Conservation (phyloP, 2,113 vertebrate genomes). For the Stigmatopora nigra region DNA sequence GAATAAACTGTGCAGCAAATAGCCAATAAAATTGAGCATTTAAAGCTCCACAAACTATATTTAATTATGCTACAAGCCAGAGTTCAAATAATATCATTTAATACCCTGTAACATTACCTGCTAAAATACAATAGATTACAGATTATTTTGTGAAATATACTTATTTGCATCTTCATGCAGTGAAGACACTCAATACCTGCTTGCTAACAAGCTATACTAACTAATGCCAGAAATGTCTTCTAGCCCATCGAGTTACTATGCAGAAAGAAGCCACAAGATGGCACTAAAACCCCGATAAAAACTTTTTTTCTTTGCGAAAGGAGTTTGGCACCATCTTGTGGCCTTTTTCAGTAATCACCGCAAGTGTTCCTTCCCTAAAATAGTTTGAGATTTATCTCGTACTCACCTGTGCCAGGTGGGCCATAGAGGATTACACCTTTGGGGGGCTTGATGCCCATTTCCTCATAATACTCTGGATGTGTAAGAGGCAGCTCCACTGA, state of each 20-base stretch:
- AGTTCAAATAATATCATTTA: no score
- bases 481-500: constrained; percentile 97
- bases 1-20: no score
- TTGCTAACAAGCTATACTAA: background rate
- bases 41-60: no score
- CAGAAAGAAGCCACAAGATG: background rate
- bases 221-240: background rate
- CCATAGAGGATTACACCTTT: constrained; percentile 98
- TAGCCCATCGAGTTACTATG: background rate
- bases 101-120: no score
- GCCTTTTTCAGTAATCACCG: background rate
- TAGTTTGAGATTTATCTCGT: no score
- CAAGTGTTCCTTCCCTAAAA: background rate
- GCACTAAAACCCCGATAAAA: background rate
- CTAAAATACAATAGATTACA: no score
- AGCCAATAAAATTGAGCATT: no score
- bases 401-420: constrained; percentile 88
- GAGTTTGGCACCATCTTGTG: background rate
- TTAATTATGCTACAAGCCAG: no score
- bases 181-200: background rate
- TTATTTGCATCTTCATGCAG: background rate
- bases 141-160: background rate
- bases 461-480: constrained; percentile 97
- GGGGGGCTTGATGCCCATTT: constrained; percentile 98
- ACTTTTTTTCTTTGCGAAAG: background rate